Evolutionary conservation across 2,888 invertebrate species (phyloP), one percentile per base, ranked within the genome.

Genomic region (Drosophila vallismaia): DNA sequence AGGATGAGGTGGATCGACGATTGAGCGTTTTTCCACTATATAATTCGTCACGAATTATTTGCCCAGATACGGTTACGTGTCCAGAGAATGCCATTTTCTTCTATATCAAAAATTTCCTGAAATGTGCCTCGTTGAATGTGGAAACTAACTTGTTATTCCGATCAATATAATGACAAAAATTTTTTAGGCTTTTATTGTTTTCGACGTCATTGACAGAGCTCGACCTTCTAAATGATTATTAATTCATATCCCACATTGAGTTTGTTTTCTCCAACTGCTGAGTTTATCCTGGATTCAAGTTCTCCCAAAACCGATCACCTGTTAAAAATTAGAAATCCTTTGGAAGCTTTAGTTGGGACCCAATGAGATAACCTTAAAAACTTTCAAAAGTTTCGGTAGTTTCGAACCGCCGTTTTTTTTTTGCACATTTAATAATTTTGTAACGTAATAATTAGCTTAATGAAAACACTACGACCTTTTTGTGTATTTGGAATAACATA

Each of bases 401-500:
- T 19, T 19, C 19, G 19, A 19, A 19, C 19, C 19, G 19, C 19
- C 19, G 19, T 19, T 19, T 19, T 19, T 19, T 19, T 19, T 19
- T 19, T 19, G 19, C 1, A 19, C 1, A 19, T 33, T 33, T 33
- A 33, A 8, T 33, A 33, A 33, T 6, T 10, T 8, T 33, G 8
- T 8, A 10, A 10, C 33, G 5, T 12, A n/a, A 12, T 12, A 38
- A n/a, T 4, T 6, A 38, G 12, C 38, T 6, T 42, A 66, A 50
- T 46, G 26, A 60, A 46, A 50, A 62, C 44, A 5, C 42, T 42
- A 10, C 55, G 62, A 57, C 57, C 70, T 79, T 71, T 86, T 85
- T 86, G 81, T 89, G 90, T 90, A 86, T 89, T 88, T 89, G 90
- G 89, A 90, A 89, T 89, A 88, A 88, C 77, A 82, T 89, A 86